phyloP scores from a whole-genome alignment of 2,888 invertebrate species.

The Phrixothrix hirtus region DNA sequence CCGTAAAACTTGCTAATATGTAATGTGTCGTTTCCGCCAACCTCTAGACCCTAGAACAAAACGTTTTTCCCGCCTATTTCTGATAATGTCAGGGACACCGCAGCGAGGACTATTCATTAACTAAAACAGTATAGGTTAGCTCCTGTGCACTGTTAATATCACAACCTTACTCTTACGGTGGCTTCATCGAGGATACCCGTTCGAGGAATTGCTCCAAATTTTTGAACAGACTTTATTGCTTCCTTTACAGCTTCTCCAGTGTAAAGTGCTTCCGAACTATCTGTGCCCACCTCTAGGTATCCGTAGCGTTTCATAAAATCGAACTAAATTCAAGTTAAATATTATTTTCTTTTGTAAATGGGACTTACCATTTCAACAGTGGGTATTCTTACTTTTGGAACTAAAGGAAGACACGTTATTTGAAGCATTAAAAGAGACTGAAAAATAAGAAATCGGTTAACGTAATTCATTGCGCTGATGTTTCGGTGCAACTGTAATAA shows the following conservation, averaged over 20 bases:
- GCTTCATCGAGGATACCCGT: slow-evolving; percentile 69
- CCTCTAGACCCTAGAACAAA: slow-evolving; percentile 65
- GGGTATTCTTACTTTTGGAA: not conserved
- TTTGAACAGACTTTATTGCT: slow-evolving; percentile 70
- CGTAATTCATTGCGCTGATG: not conserved
- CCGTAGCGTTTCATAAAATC: slow-evolving; percentile 72
- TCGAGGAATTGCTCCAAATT: slow-evolving; percentile 69
- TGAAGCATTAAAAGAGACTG: not conserved
- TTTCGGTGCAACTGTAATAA: too few species aligned
- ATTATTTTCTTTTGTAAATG: not conserved
- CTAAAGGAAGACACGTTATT: not conserved
- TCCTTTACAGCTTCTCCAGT: slow-evolving; percentile 65
- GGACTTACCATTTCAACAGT: not conserved
- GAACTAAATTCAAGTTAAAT: slow-evolving; percentile 55
- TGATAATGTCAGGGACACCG: slow-evolving; percentile 70
- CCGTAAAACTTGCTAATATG: slow-evolving; percentile 65
- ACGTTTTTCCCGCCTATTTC: slow-evolving; percentile 58
- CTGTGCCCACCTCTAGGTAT: slow-evolving; percentile 61
- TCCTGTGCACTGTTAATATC: too few species aligned
- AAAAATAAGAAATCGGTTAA: not conserved
- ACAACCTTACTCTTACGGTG: slow-evolving; percentile 64
- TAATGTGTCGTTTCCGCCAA: slow-evolving; percentile 70
- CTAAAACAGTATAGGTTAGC: too few species aligned
- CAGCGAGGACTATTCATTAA: slow-evolving; percentile 69
- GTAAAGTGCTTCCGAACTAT: slow-evolving; percentile 64